Conservation (phyloP, 2,797 vertebrate genomes). For the Crocodylus rhombifer region DNA sequence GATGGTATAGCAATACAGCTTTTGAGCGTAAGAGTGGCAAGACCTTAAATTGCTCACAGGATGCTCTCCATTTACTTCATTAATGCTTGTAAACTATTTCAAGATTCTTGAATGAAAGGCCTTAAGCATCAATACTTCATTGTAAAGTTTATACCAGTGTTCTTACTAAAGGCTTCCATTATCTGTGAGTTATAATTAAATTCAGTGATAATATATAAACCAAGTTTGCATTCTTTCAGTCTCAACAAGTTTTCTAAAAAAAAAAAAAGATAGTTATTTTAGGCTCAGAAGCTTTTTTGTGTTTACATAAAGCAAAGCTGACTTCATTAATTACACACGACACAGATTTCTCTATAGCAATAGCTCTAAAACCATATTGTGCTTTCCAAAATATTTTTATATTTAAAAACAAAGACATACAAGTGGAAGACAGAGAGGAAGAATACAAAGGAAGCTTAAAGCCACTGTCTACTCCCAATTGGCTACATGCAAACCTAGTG, state of each 20-base stretch:
- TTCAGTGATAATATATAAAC: not conserved
- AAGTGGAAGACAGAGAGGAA: not conserved
- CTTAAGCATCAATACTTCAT: not conserved
- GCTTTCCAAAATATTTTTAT: not conserved
- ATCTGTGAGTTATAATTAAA: not conserved
- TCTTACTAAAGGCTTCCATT: not conserved
- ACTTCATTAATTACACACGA: not conserved
- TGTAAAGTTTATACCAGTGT: not conserved
- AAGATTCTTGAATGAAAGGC: not conserved
- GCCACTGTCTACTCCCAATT: not conserved
- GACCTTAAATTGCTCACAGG: not conserved
- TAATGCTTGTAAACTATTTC: not conserved
- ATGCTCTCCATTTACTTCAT: not conserved
- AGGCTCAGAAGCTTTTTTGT: not conserved
- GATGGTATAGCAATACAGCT: not conserved
- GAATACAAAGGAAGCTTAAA: not conserved
- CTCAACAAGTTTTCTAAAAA: not conserved
- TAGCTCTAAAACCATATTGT: not conserved
- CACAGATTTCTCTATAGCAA: not conserved
- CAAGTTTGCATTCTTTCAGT: not conserved
- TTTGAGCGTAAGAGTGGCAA: no score
- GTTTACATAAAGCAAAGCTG: not conserved
- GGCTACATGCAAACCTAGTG: not conserved
- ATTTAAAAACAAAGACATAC: not conserved
- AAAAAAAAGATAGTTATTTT: not conserved